Evolutionary conservation across 2,113 vertebrate species (phyloP).

Genomic region (Sinocyclocheilus anophthalmus): DNA sequence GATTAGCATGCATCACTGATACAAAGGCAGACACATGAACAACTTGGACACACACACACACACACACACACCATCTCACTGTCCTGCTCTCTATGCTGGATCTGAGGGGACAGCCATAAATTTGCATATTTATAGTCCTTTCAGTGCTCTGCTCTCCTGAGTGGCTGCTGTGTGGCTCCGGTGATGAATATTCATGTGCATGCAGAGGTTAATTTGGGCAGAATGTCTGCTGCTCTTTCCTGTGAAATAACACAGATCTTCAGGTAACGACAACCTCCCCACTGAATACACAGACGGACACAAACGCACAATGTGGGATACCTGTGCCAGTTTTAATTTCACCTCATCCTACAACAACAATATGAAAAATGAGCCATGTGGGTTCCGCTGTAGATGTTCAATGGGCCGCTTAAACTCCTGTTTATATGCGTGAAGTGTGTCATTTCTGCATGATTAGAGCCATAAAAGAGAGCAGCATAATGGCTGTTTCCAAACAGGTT

Average conservation of each 20-base stretch:
- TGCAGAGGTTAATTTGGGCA: constrained; percentile 61
- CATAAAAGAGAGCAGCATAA: background rate
- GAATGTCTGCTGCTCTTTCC: constrained; percentile 54
- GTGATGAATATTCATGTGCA: constrained; percentile 69
- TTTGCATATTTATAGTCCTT: constrained; percentile 49
- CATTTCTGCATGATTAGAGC: background rate
- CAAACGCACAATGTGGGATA: background rate
- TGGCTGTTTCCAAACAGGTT: background rate
- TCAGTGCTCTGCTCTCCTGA: constrained; percentile 42
- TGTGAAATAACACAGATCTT: constrained; percentile 42
- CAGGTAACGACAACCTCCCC: constrained; percentile 41
- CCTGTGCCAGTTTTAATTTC: constrained; percentile 14
- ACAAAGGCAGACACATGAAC: constrained; percentile 23
- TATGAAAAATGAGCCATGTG: background rate
- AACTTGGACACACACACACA: too few relatives aligned
- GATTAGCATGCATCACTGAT: background rate
- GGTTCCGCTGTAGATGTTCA: background rate
- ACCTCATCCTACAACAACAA: background rate
- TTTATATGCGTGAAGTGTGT: background rate
- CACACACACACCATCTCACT: background rate
- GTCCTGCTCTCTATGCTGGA: constrained; percentile 28
- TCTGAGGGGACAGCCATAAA: constrained; percentile 29
- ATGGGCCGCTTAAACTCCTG: background rate
- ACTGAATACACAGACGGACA: constrained; percentile 8
- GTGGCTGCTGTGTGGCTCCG: constrained; percentile 38